Percentiles rank a stretch among this genome's conserved stretches.
These are phyloP conservation scores for Naja naja DNA, from an alignment of 2,113 vertebrate species.

Conservation along the genomic window DNA sequence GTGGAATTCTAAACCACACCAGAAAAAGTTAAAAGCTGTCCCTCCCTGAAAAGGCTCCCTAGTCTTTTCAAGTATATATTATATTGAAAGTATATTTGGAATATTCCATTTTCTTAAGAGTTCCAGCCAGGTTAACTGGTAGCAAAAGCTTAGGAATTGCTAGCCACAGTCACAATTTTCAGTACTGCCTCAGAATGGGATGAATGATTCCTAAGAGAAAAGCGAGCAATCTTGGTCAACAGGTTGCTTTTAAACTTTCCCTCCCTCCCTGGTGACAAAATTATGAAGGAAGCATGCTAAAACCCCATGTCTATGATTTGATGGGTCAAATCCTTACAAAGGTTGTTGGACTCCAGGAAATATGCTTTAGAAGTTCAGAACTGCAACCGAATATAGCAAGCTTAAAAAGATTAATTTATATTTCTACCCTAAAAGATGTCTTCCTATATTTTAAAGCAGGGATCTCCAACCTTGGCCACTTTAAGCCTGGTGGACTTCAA, in stretches of 20 bases:
- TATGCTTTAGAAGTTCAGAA: background rate
- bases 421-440: background rate
- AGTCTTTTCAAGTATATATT: slow-evolving; percentile 1
- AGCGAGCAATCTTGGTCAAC: background rate
- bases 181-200: background rate
- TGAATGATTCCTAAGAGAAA: slow-evolving; percentile 6
- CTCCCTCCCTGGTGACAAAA: background rate
- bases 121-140: background rate
- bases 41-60: background rate
- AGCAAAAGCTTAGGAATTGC: background rate
- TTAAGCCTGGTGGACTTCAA: too few relatives aligned
- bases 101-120: background rate
- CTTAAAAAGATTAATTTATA: background rate
- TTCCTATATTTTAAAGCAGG: background rate
- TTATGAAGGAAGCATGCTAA: background rate
- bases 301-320: background rate
- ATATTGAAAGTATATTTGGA: slow-evolving; percentile 6
- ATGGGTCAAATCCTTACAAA: slow-evolving; percentile 45
- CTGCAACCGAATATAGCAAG: slow-evolving; percentile 9
- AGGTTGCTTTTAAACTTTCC: slow-evolving; percentile 3
- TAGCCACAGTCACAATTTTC: background rate
- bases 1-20: slow-evolving; percentile 3
- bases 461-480: too few relatives aligned
- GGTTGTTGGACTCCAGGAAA: background rate
- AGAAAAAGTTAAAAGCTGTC: slow-evolving; percentile 8